Evolutionary conservation across 2,888 invertebrate genomes (phyloP).

Genomic region (Archips xylosteana): DNA sequence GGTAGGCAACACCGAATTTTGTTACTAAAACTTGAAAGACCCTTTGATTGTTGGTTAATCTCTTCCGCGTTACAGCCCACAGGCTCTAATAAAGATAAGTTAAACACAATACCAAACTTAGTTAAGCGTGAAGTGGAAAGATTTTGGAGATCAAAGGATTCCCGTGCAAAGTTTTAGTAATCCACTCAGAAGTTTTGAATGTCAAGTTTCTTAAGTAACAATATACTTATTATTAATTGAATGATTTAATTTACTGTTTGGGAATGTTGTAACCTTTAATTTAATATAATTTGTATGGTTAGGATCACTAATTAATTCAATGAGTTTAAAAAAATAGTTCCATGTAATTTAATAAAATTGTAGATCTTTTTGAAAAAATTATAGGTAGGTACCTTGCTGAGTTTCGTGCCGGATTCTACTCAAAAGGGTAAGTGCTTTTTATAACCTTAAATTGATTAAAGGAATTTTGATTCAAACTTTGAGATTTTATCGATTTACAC

Average conservation of each 20-base stretch:
- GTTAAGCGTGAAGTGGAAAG: slow-evolving; percentile 14
- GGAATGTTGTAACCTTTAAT: neutral
- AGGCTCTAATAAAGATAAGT: slow-evolving; percentile 2
- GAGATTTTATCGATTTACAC: neutral
- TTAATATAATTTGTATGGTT: too few relatives aligned
- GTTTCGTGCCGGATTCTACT: too few relatives aligned
- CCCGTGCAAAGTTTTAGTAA: slow-evolving; percentile 22
- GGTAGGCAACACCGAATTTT: too few relatives aligned
- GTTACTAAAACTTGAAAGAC: neutral
- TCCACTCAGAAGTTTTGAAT: slow-evolving; percentile 22
- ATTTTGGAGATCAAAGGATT: slow-evolving; percentile 19
- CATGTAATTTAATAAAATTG: too few relatives aligned
- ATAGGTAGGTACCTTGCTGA: too few relatives aligned
- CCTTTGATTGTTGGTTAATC: neutral
- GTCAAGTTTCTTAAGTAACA: neutral
- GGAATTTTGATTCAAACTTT: neutral
- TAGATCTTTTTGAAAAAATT: too few relatives aligned
- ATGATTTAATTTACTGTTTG: neutral
- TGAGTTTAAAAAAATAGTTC: too few relatives aligned
- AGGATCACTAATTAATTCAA: too few relatives aligned
- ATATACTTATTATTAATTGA: neutral
- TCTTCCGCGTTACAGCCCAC: neutral
- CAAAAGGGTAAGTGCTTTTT: too few relatives aligned
- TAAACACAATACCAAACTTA: slow-evolving; percentile 26
- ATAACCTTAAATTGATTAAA: too few relatives aligned